These are phyloP conservation scores for Baronia brevicornis DNA, from an alignment of 2,888 invertebrate species.

Conservation along the genomic window DNA sequence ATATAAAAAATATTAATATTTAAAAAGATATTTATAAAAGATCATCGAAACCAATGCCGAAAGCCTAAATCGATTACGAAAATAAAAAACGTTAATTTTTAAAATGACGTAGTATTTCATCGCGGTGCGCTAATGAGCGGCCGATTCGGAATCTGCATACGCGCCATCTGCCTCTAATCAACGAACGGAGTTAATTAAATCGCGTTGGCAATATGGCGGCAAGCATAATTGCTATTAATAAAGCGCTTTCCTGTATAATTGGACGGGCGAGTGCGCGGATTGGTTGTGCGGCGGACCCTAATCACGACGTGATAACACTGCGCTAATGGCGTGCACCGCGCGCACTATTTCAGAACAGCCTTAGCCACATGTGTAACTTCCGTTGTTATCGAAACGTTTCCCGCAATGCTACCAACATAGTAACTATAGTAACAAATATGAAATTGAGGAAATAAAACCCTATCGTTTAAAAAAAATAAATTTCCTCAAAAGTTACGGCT, in stretches of 20 bases:
- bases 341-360: conserved; percentile 42
- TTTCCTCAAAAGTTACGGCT: too few relatives aligned
- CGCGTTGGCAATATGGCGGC: conserved; percentile 71
- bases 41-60: too few relatives aligned
- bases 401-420: background rate
- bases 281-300: conserved; percentile 60
- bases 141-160: conserved; percentile 52
- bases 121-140: conserved; percentile 54
- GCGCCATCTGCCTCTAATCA: conserved; percentile 73
- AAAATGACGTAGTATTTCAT: conserved; percentile 28
- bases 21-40: too few relatives aligned
- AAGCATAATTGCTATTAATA: conserved; percentile 74
- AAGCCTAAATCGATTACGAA: too few relatives aligned
- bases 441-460: too few relatives aligned
- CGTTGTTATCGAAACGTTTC: conserved; percentile 4
- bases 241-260: conserved; percentile 73
- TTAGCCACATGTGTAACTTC: conserved; percentile 16
- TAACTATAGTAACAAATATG: too few relatives aligned
- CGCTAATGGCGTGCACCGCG: conserved; percentile 53
- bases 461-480: too few relatives aligned
- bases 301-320: conserved; percentile 71
- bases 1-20: too few relatives aligned
- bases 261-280: conserved; percentile 60
- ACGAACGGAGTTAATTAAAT: conserved; percentile 74
- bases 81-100: too few relatives aligned